Conservation (phyloP, 1,140 invertebrate species). For the Hesperophylax magnus region DNA sequence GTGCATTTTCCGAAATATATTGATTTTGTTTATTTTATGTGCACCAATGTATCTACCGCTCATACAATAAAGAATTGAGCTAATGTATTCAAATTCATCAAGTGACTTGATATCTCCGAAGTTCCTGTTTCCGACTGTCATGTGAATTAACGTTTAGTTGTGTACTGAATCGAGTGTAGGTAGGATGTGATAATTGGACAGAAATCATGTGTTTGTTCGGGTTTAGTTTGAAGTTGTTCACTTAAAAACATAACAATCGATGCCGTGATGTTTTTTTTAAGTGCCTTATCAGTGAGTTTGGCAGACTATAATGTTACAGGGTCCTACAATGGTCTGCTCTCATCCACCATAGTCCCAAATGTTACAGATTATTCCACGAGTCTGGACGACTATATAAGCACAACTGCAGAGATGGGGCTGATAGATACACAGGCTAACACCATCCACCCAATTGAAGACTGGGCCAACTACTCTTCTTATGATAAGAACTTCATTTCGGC, state of each 20-base stretch:
- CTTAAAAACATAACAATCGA: slow-evolving; percentile 36
- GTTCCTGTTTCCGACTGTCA: background rate
- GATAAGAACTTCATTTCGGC: slow-evolving; percentile 54
- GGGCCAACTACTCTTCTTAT: slow-evolving; percentile 46
- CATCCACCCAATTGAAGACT: slow-evolving; percentile 41
- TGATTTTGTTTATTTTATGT: slow-evolving; percentile 48
- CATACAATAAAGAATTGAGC: background rate
- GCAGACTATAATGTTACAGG: slow-evolving; percentile 41
- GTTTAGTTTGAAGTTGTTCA: background rate
- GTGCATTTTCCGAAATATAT: slow-evolving; percentile 40
- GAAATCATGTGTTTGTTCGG: background rate
- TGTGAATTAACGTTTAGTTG: background rate
- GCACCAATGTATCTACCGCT: background rate
- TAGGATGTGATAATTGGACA: slow-evolving; percentile 24
- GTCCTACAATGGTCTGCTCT: slow-evolving; percentile 21
- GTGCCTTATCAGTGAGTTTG: slow-evolving; percentile 53
- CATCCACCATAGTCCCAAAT: slow-evolving; percentile 36
- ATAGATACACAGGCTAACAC: slow-evolving; percentile 42
- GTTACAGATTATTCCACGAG: slow-evolving; percentile 43
- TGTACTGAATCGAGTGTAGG: slow-evolving; percentile 18
- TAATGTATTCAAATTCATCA: slow-evolving; percentile 18
- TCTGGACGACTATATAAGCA: slow-evolving; percentile 42
- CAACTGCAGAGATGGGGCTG: slow-evolving; percentile 49
- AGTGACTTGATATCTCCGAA: background rate
- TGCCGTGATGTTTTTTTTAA: slow-evolving; percentile 53